These are phyloP conservation scores for Peromyscus polionotus DNA, from an alignment of 2,113 vertebrate genomes.

Conservation along the genomic window DNA sequence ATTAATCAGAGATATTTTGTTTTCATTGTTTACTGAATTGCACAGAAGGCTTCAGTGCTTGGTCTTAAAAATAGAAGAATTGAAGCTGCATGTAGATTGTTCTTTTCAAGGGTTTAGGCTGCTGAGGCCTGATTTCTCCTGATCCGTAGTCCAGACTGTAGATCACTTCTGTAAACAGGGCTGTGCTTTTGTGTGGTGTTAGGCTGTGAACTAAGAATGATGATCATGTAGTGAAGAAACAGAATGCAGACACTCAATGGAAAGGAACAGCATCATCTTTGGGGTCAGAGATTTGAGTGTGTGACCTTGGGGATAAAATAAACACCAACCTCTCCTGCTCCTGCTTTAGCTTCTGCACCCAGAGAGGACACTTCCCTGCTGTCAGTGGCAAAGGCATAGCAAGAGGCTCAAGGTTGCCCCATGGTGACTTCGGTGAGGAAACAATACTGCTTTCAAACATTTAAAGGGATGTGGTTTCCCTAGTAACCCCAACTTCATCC, in stretches of 20 bases:
- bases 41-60: slow-evolving; percentile 74
- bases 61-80: slow-evolving; percentile 67
- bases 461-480: background rate
- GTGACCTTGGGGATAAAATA: slow-evolving; percentile 55
- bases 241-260: background rate
- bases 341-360: background rate
- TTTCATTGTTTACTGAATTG: slow-evolving; percentile 66
- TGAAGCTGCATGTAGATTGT: slow-evolving; percentile 46
- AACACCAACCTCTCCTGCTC: background rate
- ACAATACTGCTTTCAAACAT: background rate
- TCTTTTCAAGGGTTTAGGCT: slow-evolving; percentile 57
- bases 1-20: slow-evolving; percentile 71
- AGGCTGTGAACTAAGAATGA: background rate
- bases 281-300: background rate
- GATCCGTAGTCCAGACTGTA: background rate
- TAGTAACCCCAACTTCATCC: background rate
- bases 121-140: background rate
- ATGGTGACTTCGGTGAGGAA: background rate
- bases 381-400: background rate
- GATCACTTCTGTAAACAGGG: background rate
- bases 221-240: background rate
- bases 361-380: background rate
- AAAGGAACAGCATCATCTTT: background rate
- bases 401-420: background rate
- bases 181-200: background rate